Base-by-base conservation (phyloP, 2,888 invertebrate genomes). In the Rapana venosa region DNA sequence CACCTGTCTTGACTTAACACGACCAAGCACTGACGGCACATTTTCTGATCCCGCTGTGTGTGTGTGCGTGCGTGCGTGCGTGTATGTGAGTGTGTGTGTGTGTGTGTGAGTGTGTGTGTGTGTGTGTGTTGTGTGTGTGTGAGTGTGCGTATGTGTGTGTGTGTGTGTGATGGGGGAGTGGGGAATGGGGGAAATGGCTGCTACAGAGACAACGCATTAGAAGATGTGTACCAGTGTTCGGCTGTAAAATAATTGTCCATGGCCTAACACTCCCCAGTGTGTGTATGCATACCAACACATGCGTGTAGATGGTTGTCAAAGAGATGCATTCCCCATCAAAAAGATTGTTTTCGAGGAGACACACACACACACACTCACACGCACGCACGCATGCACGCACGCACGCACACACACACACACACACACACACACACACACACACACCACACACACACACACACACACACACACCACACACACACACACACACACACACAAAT, bases 401-500 rank as follows among this genome's bases (percentile, higher is more conserved):
- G 26, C 74, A 74, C n/a, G 26, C 74, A 74, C 13, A n/a, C 74
- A 74, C 74, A 8, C 74, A 74, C n/a, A 8, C 74, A 74, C 74
- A 74, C 74, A 74, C 74, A 74, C 74, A 74, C 74, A 74, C n/a
- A n/a, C 74, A 74, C 20, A 74, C 74, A 74, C 74, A 74, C 26
- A 74, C 17, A 8, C 8, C 58, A 58, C 58, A 58, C 58, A 15
- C 58, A 58, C 58, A 58, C 58, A 58, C 58, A 58, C 58, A 58
- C 15, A 58, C 58, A 58, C 58, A 58, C 58, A 58, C 58, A 58
- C 58, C 15, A 58, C 58, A 58, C 58, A 58, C 58, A 15, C 58
- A 15, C 58, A 58, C 58, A 8, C 15, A 15, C 58, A 5, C 47
- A 47, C 47, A 47, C 47, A 47, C 2, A 47, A 47, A 47, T 47